Percentiles rank a stretch among this genome's conserved stretches.
Evolutionary conservation across 2,888 invertebrate species (phyloP).

Genomic region (Furcula furcula): DNA sequence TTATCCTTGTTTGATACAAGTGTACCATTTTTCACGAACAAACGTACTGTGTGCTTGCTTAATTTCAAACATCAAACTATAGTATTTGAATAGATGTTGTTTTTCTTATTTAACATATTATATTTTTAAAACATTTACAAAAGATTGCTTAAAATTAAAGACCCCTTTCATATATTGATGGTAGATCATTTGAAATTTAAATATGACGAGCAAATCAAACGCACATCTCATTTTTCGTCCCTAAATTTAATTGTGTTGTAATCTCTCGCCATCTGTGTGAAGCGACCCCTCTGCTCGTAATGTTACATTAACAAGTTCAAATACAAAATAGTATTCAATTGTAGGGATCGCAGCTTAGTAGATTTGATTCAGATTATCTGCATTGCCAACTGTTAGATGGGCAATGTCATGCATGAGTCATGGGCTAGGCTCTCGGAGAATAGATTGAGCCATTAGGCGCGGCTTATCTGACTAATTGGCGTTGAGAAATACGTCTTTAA

Average conservation of each 20-base stretch:
- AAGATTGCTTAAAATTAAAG: no score
- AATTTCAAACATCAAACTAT: no score
- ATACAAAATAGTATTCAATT: conserved; percentile 6
- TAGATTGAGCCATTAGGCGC: conserved; percentile 2
- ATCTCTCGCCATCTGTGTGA: conserved; percentile 24
- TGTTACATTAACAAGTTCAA: conserved; percentile 24
- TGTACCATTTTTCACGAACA: no score
- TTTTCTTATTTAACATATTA: no score
- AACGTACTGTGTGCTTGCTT: no score
- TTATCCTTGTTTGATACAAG: no score
- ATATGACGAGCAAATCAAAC: conserved; percentile 37
- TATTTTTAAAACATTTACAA: no score
- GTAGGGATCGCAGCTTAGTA: not conserved
- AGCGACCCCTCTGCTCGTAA: conserved; percentile 9
- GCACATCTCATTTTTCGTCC: conserved; percentile 56
- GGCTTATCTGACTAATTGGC: conserved; percentile 3
- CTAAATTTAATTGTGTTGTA: conserved; percentile 53
- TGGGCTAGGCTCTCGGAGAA: not conserved
- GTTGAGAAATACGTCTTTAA: not conserved
- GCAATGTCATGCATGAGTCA: conserved; percentile 1
- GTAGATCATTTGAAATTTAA: conserved; percentile 18
- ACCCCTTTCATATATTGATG: conserved; percentile 22
- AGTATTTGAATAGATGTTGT: no score
- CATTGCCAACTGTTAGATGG: conserved; percentile 1
- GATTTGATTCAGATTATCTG: not conserved